These are phyloP conservation scores for Tiliacea aurago DNA, from an alignment of 2,888 invertebrate species.

Conservation along the genomic window DNA sequence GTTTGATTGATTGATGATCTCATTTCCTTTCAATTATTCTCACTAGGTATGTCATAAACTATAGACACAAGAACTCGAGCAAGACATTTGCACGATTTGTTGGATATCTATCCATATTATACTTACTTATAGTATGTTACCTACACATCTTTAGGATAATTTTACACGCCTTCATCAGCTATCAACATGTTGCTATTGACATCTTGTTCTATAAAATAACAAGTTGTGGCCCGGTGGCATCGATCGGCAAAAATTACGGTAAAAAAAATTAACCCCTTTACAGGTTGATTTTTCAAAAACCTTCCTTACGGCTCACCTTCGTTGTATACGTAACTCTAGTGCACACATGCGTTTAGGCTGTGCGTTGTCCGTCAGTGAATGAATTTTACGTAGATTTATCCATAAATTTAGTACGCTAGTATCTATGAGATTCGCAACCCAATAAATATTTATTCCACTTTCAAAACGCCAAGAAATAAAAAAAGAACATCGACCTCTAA, in stretches of 20 bases:
- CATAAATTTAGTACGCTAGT: too few species aligned
- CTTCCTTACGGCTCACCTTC: not conserved
- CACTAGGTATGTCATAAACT: not conserved
- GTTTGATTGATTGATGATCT: not conserved
- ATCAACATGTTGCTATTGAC: not conserved
- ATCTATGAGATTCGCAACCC: too few species aligned
- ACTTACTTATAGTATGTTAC: not conserved
- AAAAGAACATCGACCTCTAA: conserved; percentile 17
- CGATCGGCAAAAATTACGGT: not conserved
- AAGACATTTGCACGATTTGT: too few species aligned
- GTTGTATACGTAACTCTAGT: not conserved
- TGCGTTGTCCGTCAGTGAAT: not conserved
- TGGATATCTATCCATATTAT: too few species aligned
- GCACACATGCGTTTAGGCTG: not conserved
- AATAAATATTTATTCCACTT: not conserved
- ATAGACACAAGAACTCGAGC: not conserved
- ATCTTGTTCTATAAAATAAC: not conserved
- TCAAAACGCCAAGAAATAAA: conserved; percentile 12
- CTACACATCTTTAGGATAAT: not conserved
- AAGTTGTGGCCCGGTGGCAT: not conserved
- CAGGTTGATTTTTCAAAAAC: too few species aligned
- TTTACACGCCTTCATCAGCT: not conserved
- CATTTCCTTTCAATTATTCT: not conserved
- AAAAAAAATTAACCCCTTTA: not conserved
- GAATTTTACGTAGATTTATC: not conserved